phyloP scores from a whole-genome alignment of 2,888 invertebrate species.

The Antheraea assamensis region DNA sequence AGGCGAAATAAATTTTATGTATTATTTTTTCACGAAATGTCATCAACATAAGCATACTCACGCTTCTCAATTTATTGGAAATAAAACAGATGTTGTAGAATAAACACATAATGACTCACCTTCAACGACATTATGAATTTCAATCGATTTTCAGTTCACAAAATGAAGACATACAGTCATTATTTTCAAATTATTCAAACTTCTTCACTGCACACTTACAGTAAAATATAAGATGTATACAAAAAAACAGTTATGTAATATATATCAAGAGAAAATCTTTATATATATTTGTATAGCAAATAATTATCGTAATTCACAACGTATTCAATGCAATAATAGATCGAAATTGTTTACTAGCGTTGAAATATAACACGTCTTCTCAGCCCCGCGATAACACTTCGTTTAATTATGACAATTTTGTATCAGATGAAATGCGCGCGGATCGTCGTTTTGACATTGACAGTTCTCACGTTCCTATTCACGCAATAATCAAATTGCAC shows the following conservation, averaged over 20 bases:
- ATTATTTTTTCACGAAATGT: not conserved
- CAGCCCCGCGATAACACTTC: conserved; percentile 9
- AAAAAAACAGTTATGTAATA: conserved; percentile 15
- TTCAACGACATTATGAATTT: conserved; percentile 63
- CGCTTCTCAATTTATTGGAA: conserved; percentile 2
- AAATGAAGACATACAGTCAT: conserved; percentile 57
- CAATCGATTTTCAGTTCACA: conserved; percentile 53
- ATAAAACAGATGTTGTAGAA: conserved; percentile 15
- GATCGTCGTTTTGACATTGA: conserved; percentile 11
- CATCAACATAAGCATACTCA: not conserved
- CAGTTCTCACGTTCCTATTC: not conserved
- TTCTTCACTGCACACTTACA: conserved; percentile 31
- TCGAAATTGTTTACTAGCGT: conserved; percentile 17
- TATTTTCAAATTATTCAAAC: conserved; percentile 48
- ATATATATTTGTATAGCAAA: not conserved
- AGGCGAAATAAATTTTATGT: not conserved
- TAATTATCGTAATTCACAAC: conserved; percentile 6
- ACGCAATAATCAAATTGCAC: not conserved
- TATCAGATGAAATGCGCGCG: conserved; percentile 3
- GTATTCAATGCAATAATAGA: not conserved
- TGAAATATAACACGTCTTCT: not conserved
- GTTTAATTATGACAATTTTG: conserved; percentile 13
- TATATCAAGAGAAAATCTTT: conserved; percentile 2
- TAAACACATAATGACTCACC: conserved; percentile 48
- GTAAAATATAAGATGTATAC: conserved; percentile 9